These are phyloP conservation scores for Pygocentrus nattereri DNA, from an alignment of 2,797 vertebrate species.

Conservation along the genomic window DNA sequence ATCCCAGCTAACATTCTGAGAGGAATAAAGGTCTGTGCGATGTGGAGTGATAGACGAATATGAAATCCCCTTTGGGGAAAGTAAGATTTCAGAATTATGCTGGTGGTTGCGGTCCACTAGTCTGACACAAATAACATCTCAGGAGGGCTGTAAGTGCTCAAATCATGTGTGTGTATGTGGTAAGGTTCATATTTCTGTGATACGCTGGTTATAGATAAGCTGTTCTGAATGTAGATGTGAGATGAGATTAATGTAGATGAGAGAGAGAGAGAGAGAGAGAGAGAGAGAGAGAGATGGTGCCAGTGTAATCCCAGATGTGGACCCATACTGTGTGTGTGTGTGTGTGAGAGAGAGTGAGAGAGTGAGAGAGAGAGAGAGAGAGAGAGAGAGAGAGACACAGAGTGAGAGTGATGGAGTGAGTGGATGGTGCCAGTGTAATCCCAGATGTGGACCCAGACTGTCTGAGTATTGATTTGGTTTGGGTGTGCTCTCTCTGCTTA, in stretches of 20 bases:
- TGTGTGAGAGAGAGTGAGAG: not conserved
- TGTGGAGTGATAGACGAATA: constrained; percentile 2
- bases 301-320: no score
- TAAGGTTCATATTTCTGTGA: constrained; percentile 26
- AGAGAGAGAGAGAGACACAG: not conserved
- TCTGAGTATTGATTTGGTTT: constrained; percentile 45
- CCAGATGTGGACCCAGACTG: constrained; percentile 33
- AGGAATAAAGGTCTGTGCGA: constrained; percentile 21
- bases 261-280: not conserved
- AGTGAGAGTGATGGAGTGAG: not conserved
- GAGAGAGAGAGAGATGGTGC: not conserved
- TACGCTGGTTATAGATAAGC: constrained; percentile 34
- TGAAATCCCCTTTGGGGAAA: constrained; percentile 34
- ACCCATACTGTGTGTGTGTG: constrained; percentile 27
- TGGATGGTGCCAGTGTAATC: constrained; percentile 42
- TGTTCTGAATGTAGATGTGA: constrained; percentile 40
- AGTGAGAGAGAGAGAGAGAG: not conserved
- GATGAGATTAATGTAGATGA: no score
- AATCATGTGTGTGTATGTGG: constrained; percentile 40
- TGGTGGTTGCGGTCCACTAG: constrained; percentile 50
- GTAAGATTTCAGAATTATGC: constrained; percentile 45
- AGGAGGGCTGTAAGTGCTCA: constrained; percentile 27
- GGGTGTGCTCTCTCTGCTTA: constrained; percentile 5
- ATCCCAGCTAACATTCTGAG: not conserved
- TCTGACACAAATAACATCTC: constrained; percentile 44